Percentiles rank a stretch among this genome's conserved stretches.
These are phyloP conservation scores for Malurus splendens DNA, from an alignment of 2,797 vertebrate genomes.

Conservation along the genomic window DNA sequence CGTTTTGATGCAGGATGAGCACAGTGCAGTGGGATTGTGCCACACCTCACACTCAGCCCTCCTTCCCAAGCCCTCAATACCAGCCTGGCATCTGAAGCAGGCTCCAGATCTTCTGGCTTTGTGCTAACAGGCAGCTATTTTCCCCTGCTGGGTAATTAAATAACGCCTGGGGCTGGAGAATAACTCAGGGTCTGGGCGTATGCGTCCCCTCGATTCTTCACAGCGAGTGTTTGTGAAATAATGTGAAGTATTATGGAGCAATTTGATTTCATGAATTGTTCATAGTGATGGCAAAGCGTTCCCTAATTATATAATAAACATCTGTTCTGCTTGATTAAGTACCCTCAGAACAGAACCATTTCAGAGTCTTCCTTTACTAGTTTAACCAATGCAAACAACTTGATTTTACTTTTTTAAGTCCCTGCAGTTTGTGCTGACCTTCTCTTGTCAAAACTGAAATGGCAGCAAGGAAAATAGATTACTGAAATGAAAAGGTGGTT, in stretches of 20 bases:
- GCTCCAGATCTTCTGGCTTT: not conserved
- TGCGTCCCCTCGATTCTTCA: slow-evolving; percentile 4
- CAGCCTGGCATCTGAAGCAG: not conserved
- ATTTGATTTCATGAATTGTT: slow-evolving; percentile 45
- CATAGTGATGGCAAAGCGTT: not conserved
- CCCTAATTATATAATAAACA: slow-evolving; percentile 51
- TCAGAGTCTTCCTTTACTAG: not conserved
- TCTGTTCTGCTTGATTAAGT: slow-evolving; percentile 52
- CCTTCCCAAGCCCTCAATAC: not conserved
- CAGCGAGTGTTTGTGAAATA: slow-evolving; percentile 38
- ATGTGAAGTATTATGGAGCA: slow-evolving; percentile 24
- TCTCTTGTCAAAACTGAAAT: slow-evolving; percentile 32
- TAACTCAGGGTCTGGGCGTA: not conserved
- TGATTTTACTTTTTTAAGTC: not conserved
- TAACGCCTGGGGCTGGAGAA: not conserved
- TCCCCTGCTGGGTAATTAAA: not conserved
- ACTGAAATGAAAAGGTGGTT: slow-evolving; percentile 25
- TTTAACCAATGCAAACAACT: slow-evolving; percentile 15
- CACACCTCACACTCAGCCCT: not conserved
- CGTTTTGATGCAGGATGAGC: not conserved
- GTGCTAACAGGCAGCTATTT: not conserved
- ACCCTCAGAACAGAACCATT: slow-evolving; percentile 3
- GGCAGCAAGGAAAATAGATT: slow-evolving; percentile 19
- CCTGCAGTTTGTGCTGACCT: not conserved
- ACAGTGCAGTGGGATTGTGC: not conserved